These are phyloP conservation scores for Diarsia rubi DNA, from an alignment of 2,888 invertebrate species.

Conservation along the genomic window DNA sequence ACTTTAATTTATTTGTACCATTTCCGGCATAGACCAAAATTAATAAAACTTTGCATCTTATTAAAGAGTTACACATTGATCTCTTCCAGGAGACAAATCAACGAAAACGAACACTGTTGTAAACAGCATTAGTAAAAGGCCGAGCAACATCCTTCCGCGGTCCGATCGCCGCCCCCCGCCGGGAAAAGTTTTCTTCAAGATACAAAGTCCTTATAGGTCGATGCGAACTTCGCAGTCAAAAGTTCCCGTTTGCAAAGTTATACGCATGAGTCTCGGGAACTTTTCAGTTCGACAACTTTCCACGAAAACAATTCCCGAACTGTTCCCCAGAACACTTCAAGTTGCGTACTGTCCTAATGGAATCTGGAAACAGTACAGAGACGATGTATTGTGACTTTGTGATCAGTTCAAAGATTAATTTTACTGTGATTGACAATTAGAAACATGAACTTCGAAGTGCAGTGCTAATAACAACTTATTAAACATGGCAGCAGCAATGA, in stretches of 20 bases:
- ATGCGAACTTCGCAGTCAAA: constrained; percentile 85
- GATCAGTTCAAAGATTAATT: constrained; percentile 45
- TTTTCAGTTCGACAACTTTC: constrained; percentile 83
- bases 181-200: constrained; percentile 79
- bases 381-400: constrained; percentile 59
- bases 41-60: constrained; percentile 16
- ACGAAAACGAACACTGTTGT: constrained; percentile 27
- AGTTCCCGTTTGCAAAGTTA: constrained; percentile 83
- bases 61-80: constrained; percentile 2
- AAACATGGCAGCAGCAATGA: constrained; percentile 91
- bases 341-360: constrained; percentile 60
- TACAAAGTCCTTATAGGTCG: constrained; percentile 80
- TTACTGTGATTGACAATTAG: constrained; percentile 53
- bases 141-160: constrained; percentile 65
- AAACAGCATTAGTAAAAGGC: constrained; percentile 61
- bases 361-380: constrained; percentile 45
- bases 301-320: constrained; percentile 78
- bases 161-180: constrained; percentile 71
- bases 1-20: constrained; percentile 38
- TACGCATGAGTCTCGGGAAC: constrained; percentile 81
- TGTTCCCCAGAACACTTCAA: constrained; percentile 54
- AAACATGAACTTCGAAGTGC: constrained; percentile 61
- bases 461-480: constrained; percentile 62
- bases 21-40: constrained; percentile 24
- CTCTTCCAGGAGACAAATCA: constrained; percentile 25